phyloP scores from a whole-genome alignment of 2,113 vertebrate genomes.

The Ptilonorhynchus violaceus region DNA sequence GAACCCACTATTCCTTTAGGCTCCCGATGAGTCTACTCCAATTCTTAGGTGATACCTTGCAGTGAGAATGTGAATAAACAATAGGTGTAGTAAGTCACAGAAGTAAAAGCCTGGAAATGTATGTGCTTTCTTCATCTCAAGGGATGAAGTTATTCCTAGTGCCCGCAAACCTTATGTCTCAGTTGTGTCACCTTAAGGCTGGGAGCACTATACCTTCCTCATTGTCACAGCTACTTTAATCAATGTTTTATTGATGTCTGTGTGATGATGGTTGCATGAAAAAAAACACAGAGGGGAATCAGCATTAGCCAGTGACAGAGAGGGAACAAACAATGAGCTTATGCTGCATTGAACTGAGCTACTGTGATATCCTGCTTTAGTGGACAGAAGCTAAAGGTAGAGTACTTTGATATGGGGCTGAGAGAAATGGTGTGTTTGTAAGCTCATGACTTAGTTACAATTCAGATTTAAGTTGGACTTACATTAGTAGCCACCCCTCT shows the following conservation, averaged over 20 bases:
- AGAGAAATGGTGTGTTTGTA: neutral
- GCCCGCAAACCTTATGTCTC: neutral
- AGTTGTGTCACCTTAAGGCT: neutral
- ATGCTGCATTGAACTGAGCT: neutral
- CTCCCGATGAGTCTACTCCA: neutral
- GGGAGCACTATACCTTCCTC: neutral
- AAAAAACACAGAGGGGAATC: neutral
- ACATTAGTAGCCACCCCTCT: neutral
- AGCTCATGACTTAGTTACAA: neutral
- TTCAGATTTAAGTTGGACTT: neutral
- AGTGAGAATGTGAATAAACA: neutral
- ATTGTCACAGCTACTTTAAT: neutral
- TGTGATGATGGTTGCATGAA: neutral
- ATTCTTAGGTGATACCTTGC: neutral
- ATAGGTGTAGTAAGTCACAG: neutral
- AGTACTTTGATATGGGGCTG: neutral
- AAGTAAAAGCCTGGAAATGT: neutral
- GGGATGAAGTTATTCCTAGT: neutral
- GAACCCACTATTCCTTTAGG: neutral
- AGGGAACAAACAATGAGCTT: neutral
- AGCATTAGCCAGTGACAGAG: neutral
- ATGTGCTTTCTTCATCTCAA: neutral
- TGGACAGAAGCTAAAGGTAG: neutral
- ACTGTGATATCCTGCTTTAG: neutral
- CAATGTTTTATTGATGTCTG: neutral